Percentiles rank a stretch among this genome's conserved stretches.
Conservation (phyloP, 2,113 vertebrate species). For the Damaliscus lunatus region DNA sequence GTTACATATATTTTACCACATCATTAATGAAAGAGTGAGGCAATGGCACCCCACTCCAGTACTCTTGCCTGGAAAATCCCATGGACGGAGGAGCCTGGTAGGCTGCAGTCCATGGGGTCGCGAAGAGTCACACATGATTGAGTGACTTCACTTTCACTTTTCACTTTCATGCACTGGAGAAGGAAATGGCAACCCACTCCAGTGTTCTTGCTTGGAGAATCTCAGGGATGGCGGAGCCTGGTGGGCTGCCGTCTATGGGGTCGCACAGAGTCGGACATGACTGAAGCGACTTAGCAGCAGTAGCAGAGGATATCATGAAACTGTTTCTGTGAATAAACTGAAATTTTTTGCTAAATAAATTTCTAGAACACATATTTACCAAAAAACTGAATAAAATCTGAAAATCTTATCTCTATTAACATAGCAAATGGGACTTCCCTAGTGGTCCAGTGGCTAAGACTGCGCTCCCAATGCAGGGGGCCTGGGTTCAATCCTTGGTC, state of each 20-base stretch:
- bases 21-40: neutral
- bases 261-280: accelerated
- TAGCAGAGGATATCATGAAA: neutral
- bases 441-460: neutral
- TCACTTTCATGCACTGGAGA: neutral
- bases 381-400: neutral
- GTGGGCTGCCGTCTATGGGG: neutral
- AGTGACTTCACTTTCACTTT: neutral
- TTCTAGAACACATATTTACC: neutral
- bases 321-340: neutral
- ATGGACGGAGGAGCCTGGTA: neutral
- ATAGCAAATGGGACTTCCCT: neutral
- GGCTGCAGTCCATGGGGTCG: neutral
- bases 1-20: neutral
- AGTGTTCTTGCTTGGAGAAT: neutral
- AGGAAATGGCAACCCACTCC: neutral
- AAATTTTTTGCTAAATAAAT: neutral
- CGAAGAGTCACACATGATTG: neutral
- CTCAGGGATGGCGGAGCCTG: neutral
- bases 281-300: neutral
- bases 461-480: neutral
- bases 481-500: neutral
- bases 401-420: neutral
- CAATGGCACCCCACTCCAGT: neutral
- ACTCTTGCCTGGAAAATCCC: neutral